Evolutionary conservation across 2,888 invertebrate species (phyloP).

Genomic region (Pollenia angustigena): DNA sequence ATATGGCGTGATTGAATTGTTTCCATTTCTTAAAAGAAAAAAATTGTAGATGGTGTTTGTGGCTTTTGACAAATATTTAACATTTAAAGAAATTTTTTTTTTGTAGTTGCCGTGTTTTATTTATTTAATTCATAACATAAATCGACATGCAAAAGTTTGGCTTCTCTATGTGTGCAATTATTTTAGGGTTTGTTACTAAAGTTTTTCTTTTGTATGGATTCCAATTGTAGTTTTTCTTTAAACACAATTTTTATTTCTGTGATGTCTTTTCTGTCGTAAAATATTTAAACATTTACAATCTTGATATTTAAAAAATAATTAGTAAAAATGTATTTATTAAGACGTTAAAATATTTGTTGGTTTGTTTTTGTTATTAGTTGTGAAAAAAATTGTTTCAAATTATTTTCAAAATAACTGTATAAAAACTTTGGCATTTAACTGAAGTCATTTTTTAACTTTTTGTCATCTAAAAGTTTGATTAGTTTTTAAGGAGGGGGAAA

Average conservation of each 20-base stretch:
- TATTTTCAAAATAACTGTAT: slow-evolving; percentile 14
- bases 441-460: too few species aligned
- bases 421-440: neutral
- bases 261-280: slow-evolving; percentile 3
- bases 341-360: neutral
- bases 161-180: slow-evolving; percentile 5
- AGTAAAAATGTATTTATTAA: neutral
- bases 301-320: slow-evolving; percentile 34
- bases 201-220: slow-evolving; percentile 40
- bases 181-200: slow-evolving; percentile 51
- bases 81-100: slow-evolving; percentile 39
- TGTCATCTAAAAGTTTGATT: too few species aligned
- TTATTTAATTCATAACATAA: slow-evolving; percentile 11
- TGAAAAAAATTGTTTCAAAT: neutral
- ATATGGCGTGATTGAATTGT: slow-evolving; percentile 55
- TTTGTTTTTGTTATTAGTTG: neutral
- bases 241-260: neutral
- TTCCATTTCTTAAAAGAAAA: slow-evolving; percentile 23
- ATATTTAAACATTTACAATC: neutral
- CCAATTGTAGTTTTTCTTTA: neutral
- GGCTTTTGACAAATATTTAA: slow-evolving; percentile 30
- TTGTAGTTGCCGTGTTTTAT: neutral
- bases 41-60: neutral
- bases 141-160: slow-evolving; percentile 48
- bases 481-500: too few species aligned